These are phyloP conservation scores for Petrocephalus schoutedeni DNA, from an alignment of 2,797 vertebrate genomes.

Conservation along the genomic window DNA sequence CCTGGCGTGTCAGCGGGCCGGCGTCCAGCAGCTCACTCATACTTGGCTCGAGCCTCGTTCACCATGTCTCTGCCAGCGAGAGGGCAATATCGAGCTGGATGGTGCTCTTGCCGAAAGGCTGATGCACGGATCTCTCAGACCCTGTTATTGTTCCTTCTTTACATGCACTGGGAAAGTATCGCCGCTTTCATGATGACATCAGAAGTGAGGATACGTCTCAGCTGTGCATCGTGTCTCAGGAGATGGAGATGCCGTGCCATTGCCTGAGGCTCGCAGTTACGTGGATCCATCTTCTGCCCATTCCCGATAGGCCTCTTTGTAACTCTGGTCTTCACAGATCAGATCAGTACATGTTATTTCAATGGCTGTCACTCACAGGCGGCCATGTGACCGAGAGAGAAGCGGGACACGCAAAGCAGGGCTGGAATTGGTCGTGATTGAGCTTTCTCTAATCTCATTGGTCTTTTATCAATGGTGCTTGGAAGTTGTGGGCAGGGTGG, in stretches of 20 bases:
- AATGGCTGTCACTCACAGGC: background rate
- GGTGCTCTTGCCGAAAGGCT: background rate
- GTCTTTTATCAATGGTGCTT: conserved; percentile 9
- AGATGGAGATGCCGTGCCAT: background rate
- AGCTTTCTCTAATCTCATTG: background rate
- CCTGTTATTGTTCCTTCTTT: background rate
- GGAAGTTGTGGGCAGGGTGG: background rate
- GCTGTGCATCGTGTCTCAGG: background rate
- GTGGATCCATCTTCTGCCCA: background rate
- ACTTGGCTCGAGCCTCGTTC: conserved; percentile 46
- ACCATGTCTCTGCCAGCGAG: background rate
- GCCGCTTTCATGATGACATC: background rate
- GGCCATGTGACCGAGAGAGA: background rate
- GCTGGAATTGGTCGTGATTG: background rate
- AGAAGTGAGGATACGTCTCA: background rate
- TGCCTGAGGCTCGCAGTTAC: background rate
- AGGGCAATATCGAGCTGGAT: background rate
- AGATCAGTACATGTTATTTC: background rate
- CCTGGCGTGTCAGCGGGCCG: conserved; percentile 51
- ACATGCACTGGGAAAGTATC: background rate
- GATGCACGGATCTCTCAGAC: background rate
- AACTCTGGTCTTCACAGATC: background rate
- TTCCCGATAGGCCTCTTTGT: background rate
- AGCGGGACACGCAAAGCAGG: background rate
- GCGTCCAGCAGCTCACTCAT: conserved; percentile 45